These are phyloP conservation scores for Bugulina stolonifera DNA, from an alignment of 2,888 invertebrate species.

Conservation along the genomic window DNA sequence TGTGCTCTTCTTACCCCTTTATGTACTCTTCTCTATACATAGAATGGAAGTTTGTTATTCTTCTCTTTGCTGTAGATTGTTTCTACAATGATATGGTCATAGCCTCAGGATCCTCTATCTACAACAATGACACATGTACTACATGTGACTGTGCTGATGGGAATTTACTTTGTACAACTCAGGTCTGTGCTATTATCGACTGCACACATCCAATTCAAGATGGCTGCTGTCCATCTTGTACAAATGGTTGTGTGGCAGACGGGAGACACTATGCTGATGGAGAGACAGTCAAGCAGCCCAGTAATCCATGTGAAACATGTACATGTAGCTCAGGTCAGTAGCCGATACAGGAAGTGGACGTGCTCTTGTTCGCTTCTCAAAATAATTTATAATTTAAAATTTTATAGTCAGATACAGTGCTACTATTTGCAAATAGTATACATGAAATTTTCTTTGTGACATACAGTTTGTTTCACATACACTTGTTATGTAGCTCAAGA, in stretches of 20 bases:
- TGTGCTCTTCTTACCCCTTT: too few species aligned
- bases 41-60: too few species aligned
- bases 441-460: too few species aligned
- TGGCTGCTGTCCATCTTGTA: background rate
- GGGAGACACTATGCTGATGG: background rate
- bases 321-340: background rate
- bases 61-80: slow-evolving; percentile 35
- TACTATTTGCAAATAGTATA: too few species aligned
- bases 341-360: background rate
- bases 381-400: background rate
- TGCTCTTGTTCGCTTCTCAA: background rate
- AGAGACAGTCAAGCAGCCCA: background rate
- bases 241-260: background rate
- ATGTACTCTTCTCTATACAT: too few species aligned
- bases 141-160: background rate
- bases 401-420: too few species aligned
- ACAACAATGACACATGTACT: background rate
- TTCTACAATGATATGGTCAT: slow-evolving; percentile 34
- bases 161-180: background rate
- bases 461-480: too few species aligned
- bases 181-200: background rate
- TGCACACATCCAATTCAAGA: background rate
- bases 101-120: background rate
- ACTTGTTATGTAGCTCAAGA: too few species aligned
- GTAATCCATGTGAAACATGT: slow-evolving; percentile 5